A percentile compares a stretch with the other conserved stretches of the same genome.
Conservation (phyloP, 2,888 invertebrate species). For the Diloba caeruleocephala region DNA sequence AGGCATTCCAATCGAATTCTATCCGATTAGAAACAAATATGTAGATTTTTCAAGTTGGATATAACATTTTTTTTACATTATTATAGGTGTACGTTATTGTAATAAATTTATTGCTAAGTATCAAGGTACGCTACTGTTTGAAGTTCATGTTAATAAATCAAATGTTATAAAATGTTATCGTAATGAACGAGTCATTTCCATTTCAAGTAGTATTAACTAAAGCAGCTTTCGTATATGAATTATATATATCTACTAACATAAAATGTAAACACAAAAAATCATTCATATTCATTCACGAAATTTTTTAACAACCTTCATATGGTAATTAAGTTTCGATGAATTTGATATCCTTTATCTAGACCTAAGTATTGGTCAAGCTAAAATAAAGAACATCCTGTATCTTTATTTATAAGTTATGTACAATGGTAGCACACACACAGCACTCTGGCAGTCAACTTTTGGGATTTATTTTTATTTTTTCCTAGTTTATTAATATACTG, state of each 20-base stretch:
- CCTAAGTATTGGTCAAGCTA: conserved; percentile 1
- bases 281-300: conserved; percentile 13
- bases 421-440: no score
- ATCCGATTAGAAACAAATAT: conserved; percentile 48
- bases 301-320: conserved; percentile 1
- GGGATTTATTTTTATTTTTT: no score
- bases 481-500: no score
- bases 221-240: no score
- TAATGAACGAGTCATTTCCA: conserved; percentile 18
- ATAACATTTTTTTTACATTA: conserved; percentile 62
- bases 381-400: no score
- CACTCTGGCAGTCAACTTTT: no score
- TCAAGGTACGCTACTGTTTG: conserved; percentile 47
- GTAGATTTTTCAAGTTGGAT: conserved; percentile 58
- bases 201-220: not conserved
- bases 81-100: conserved; percentile 41
- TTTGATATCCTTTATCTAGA: conserved; percentile 31
- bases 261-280: not conserved
- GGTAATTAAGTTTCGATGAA: conserved; percentile 13
- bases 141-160: conserved; percentile 33
- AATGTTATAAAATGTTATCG: conserved; percentile 8
- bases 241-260: no score
- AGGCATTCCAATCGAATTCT: conserved; percentile 67
- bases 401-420: no score
- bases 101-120: conserved; percentile 25